Base-by-base conservation (phyloP, 2,797 vertebrate genomes). In the Coregonus ussuriensis region DNA sequence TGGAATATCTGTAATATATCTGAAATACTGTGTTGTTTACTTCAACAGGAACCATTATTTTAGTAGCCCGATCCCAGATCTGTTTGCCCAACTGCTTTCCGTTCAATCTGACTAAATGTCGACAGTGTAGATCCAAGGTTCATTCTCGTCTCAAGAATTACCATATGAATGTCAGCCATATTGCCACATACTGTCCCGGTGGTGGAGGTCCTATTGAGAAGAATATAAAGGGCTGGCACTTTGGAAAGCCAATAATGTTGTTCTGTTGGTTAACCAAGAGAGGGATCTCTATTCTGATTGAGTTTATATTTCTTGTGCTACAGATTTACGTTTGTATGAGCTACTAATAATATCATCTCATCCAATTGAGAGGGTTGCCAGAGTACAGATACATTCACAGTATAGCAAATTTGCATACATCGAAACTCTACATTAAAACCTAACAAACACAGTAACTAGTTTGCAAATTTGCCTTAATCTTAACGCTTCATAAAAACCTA, bases 161-260 rank as follows among this genome's bases (percentile, higher is more conserved):
- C 53, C 88, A 93, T 90, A 83, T 89, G 86, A 92, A 84, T 91
- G 79, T 71, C 54, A 86, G 81, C 88, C 87, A 87, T 89, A 84
- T 85, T 86, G 83, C 83, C 78, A 56, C 81, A 81, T 86, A 85
- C 82, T 86, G 86, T 87, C 82, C 89, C 78, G 77, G 52, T 74
- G 88, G 82, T 59, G 74, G 52, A 25, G 33, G 69, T 25, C 25
- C 71, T 78, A 75, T 63, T 69, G 53, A 59, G 66, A 52, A 73
- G 78, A 77, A 85, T 15, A 29, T 77, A 79, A 80, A 83, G 53
- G 53, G 16, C 53, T 56, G 53, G 16, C 4, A 54, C 13, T 18
- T 54, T 73, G 80, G 71, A 52, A n/a, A 69, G 68, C 76, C 81
- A 84, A 79, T 74, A 84, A 79, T 52, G 41, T 21, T 21, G 76